Conservation (phyloP, 2,797 vertebrate genomes). For the Atherinosoma microstoma region DNA sequence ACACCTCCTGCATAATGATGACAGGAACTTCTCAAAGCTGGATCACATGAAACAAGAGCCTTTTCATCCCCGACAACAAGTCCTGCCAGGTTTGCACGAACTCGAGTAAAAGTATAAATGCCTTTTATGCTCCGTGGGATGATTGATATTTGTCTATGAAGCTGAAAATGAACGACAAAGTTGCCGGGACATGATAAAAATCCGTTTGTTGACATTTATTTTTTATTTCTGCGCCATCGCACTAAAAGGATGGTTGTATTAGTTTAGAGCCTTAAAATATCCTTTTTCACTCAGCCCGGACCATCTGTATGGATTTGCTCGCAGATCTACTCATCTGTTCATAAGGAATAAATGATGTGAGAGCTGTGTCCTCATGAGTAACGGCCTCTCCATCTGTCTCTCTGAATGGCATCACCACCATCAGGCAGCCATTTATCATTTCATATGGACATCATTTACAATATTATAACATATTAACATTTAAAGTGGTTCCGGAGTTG, state of each 20-base stretch:
- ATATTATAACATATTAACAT: background rate
- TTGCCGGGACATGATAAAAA: background rate
- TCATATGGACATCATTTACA: background rate
- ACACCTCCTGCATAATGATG: constrained; percentile 58
- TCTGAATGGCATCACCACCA: constrained; percentile 1
- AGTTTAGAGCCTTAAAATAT: constrained; percentile 30
- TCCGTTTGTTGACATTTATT: background rate
- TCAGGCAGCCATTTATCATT: background rate
- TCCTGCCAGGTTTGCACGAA: constrained; percentile 58
- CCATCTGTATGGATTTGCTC: constrained; percentile 52
- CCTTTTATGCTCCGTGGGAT: too few relatives aligned
- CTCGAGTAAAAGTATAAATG: background rate
- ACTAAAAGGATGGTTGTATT: background rate
- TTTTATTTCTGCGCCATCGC: background rate
- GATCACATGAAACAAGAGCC: constrained; percentile 39
- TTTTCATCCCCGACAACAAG: constrained; percentile 31
- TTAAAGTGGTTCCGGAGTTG: background rate
- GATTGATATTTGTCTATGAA: background rate
- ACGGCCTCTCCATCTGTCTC: constrained; percentile 53
- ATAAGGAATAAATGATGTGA: constrained; percentile 45
- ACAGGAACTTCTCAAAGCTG: constrained; percentile 44
- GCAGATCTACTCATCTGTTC: constrained; percentile 42
- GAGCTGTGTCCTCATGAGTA: constrained; percentile 29
- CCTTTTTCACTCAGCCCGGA: constrained; percentile 8
- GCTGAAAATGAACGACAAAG: background rate